These are phyloP conservation scores for Orestias chungarensis DNA, from an alignment of 2,797 vertebrate species.

Conservation along the genomic window DNA sequence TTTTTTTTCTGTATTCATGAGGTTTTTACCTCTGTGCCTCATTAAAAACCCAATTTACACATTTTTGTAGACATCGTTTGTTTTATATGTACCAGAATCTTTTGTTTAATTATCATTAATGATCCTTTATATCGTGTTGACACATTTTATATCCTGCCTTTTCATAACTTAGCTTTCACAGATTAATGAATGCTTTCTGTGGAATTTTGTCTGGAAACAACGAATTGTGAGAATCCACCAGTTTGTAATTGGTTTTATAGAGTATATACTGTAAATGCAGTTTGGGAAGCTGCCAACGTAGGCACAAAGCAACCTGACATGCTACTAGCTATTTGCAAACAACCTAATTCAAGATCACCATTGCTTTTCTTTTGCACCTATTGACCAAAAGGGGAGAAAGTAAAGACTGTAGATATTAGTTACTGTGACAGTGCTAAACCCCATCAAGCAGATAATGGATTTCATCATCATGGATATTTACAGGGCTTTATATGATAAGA, in stretches of 20 bases:
- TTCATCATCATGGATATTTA: too few relatives aligned
- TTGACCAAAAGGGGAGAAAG: background rate
- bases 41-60: conserved; percentile 34
- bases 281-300: background rate
- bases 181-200: background rate
- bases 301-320: too few relatives aligned
- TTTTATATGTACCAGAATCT: background rate
- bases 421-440: background rate
- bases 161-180: background rate
- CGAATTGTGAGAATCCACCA: too few relatives aligned
- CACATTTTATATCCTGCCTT: background rate
- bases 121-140: background rate
- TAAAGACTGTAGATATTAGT: background rate
- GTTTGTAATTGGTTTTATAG: too few relatives aligned
- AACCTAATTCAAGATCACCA: background rate
- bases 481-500: too few relatives aligned
- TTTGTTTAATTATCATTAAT: conserved; percentile 6
- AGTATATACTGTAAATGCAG: background rate
- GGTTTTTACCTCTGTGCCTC: conserved; percentile 28
- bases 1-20: conserved; percentile 23
- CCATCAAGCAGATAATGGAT: too few relatives aligned
- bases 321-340: too few relatives aligned
- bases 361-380: background rate
- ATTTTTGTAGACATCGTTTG: background rate
- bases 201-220: background rate